phyloP scores from a whole-genome alignment of 2,797 vertebrate genomes.

The Pelobates cultripes region DNA sequence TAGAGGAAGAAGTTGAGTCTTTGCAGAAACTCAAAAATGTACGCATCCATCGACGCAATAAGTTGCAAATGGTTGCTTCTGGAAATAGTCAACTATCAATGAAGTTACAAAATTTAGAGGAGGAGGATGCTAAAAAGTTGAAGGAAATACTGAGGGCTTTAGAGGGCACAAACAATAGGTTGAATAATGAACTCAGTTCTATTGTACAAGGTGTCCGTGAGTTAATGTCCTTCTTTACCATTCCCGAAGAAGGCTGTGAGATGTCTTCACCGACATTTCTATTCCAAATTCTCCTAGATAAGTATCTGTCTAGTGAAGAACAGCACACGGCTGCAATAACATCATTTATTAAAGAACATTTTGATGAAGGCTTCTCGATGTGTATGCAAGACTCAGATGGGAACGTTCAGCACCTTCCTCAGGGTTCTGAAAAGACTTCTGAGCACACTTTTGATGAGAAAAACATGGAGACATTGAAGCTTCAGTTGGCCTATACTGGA shows the following conservation, averaged over 20 bases:
- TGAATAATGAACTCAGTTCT: slow-evolving; percentile 74
- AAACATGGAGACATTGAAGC: slow-evolving; percentile 77
- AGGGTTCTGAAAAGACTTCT: slow-evolving; percentile 63
- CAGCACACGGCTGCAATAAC: slow-evolving; percentile 80
- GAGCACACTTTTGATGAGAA: slow-evolving; percentile 65
- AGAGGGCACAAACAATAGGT: slow-evolving; percentile 71
- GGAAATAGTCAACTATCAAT: slow-evolving; percentile 68
- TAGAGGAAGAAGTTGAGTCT: slow-evolving; percentile 80
- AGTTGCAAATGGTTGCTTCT: slow-evolving; percentile 75
- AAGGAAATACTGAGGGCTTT: slow-evolving; percentile 71
- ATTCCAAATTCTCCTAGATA: slow-evolving; percentile 79
- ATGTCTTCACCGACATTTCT: slow-evolving; percentile 68
- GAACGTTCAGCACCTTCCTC: slow-evolving; percentile 71
- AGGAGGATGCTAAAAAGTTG: slow-evolving; percentile 62
- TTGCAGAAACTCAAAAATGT: slow-evolving; percentile 78
- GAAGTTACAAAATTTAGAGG: slow-evolving; percentile 68
- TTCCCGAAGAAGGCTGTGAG: slow-evolving; percentile 57
- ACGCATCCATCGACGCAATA: slow-evolving; percentile 77
- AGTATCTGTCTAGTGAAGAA: slow-evolving; percentile 83
- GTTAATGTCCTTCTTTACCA: slow-evolving; percentile 71
- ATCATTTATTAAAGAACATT: slow-evolving; percentile 76
- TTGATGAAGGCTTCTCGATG: slow-evolving; percentile 74
- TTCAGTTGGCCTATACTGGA: slow-evolving; percentile 83
- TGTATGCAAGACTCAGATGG: slow-evolving; percentile 75
- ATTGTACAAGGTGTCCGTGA: slow-evolving; percentile 71